A percentile compares a stretch with the other conserved stretches of the same genome.
Conservation (phyloP, 92 coral and sea anemone genomes). For the Bergia puertoricense region DNA sequence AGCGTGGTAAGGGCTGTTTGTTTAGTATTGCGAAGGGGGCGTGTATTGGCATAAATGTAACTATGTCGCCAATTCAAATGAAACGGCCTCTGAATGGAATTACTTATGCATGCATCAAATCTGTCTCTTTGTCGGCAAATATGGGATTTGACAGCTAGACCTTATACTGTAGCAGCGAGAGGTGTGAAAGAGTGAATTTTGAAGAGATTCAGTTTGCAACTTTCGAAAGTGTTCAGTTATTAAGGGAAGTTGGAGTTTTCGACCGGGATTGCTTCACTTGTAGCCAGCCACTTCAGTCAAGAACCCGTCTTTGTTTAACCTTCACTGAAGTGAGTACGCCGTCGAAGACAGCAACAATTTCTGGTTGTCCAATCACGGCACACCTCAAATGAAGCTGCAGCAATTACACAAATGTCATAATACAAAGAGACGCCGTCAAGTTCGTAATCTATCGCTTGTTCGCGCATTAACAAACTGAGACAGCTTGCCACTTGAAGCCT, state of each 20-base stretch:
- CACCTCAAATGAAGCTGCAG: constrained; percentile 31
- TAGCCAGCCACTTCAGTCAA: neutral
- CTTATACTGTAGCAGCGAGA: constrained; percentile 31
- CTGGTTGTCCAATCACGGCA: constrained; percentile 35
- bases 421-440: constrained; percentile 38
- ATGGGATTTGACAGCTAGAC: constrained; percentile 19
- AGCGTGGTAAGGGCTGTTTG: constrained; percentile 30
- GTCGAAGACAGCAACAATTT: constrained; percentile 41
- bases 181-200: constrained; percentile 42
- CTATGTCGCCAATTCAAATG: constrained; percentile 67
- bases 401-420: constrained; percentile 40
- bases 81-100: constrained; percentile 39
- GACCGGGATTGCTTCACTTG: neutral
- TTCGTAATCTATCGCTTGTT: constrained; percentile 34
- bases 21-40: constrained; percentile 31
- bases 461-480: constrained; percentile 34
- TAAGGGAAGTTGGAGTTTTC: neutral
- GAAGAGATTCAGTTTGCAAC: constrained; percentile 30
- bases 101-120: constrained; percentile 40
- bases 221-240: neutral
- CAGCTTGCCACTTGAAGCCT: constrained; percentile 33
- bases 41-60: constrained; percentile 54
- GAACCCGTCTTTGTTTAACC: neutral
- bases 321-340: neutral
- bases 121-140: constrained; percentile 43